Base-by-base conservation (phyloP, 2,888 invertebrate genomes). In the Cheilosia vulpina region DNA sequence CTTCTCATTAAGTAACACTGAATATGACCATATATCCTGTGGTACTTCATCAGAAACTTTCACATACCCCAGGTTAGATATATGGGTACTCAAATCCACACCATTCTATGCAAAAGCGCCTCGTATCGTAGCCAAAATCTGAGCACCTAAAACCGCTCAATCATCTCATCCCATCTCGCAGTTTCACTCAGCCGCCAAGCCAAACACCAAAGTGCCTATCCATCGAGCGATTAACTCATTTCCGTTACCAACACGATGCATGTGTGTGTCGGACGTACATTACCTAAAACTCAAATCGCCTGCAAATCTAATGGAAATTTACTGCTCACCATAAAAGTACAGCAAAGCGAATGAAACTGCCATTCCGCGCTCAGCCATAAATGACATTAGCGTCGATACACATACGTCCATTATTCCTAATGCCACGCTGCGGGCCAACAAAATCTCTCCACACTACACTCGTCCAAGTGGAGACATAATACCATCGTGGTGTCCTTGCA, bases 251-350 rank as follows among this genome's bases (percentile, higher is more conserved):
- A 7, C 27, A 38, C 4, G 13, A 13, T 38, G 52, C 13, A 38
- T 34, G 27, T 63, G 34, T 63, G 21, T 6, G 21, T 21, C 21
- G 11, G 7, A 9, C 4, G 4, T 52, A n/a, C n/a, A 63, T 53
- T 63, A 63, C 47, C 55, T 69, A 69, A 63, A 78, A 71, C 69
- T 66, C 65, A 79, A 65, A 79, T 79, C 72, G 72, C 60, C 58
- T 65, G 65, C 65, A 79, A 79, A 79, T 72, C 65, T 72, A 79
- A 79, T 66, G 65, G 72, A 79, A 72, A 72, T 72, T 72, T 53
- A 79, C 72, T 79, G 79, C 66, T 72, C 57, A 50, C 72, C 55
- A 65, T 79, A 79, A 72, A 71, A 66, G 72, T 58, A 66, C 41
- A 72, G 34, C 58, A 66, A 38, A 45, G 31, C 19, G n/a, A 47